Evolutionary conservation across 1,140 invertebrate genomes (phyloP).

Genomic region (Bombus confusus): DNA sequence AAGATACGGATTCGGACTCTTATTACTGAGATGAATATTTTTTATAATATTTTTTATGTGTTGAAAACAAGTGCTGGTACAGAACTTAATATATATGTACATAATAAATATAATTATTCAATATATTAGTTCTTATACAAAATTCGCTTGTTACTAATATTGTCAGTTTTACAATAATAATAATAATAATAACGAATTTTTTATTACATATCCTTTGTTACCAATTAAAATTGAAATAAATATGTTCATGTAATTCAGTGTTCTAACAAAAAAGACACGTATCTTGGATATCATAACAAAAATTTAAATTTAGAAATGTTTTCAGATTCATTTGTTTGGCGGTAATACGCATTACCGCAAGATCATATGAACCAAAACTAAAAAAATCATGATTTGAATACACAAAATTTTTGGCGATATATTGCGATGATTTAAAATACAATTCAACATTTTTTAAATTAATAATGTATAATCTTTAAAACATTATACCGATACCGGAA

Average conservation of each 20-base stretch:
- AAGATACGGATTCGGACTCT: conserved; percentile 76
- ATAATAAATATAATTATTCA: background rate
- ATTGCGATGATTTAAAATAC: background rate
- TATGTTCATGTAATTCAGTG: background rate
- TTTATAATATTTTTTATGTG: background rate
- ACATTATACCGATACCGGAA: background rate
- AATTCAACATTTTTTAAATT: background rate
- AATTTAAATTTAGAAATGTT: background rate
- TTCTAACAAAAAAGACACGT: background rate
- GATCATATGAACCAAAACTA: background rate
- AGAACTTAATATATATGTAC: conserved; percentile 1
- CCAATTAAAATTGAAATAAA: background rate
- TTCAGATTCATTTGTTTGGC: conserved; percentile 13
- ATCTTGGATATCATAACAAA: background rate
- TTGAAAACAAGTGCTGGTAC: background rate
- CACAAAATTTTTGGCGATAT: background rate
- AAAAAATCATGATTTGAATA: background rate
- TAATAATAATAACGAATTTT: background rate
- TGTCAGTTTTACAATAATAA: background rate
- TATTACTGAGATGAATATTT: conserved; percentile 55
- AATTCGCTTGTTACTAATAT: background rate
- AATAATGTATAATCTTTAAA: background rate
- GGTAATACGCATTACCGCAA: background rate
- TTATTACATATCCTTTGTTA: background rate
- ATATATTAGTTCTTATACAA: background rate